Conservation (phyloP, 2,797 vertebrate species). For the Xenopus petersii region DNA sequence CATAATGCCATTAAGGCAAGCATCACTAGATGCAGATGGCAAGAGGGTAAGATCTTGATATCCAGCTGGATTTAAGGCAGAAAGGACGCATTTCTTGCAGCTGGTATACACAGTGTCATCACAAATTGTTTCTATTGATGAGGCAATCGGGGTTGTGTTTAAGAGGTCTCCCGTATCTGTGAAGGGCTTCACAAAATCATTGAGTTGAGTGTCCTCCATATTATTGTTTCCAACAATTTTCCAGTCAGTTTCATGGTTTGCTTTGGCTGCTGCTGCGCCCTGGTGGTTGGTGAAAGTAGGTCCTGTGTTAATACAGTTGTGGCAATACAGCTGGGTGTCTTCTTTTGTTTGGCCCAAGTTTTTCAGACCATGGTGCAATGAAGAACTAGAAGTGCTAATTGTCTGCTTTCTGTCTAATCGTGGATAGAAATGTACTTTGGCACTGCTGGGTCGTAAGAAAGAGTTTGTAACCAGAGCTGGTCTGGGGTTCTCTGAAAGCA, state of each 20-base stretch:
- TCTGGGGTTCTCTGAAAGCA: slow-evolving; percentile 62
- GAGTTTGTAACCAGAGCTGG: slow-evolving; percentile 61
- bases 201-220: slow-evolving; percentile 50
- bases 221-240: neutral
- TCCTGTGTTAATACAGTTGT: slow-evolving; percentile 26
- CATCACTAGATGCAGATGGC: slow-evolving; percentile 14
- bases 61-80: neutral
- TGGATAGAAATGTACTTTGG: slow-evolving; percentile 79
- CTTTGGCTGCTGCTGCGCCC: slow-evolving; percentile 36
- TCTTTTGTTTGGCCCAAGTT: slow-evolving; percentile 35
- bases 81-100: neutral
- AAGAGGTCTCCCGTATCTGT: slow-evolving; percentile 32
- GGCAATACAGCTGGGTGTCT: slow-evolving; percentile 21
- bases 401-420: slow-evolving; percentile 60
- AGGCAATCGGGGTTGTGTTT: neutral
- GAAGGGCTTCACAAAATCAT: slow-evolving; percentile 59
- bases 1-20: slow-evolving; percentile 15
- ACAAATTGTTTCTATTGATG: neutral
- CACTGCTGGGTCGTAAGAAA: slow-evolving; percentile 60
- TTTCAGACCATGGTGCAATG: slow-evolving; percentile 50
- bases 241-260: slow-evolving; percentile 38
- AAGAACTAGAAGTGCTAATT: slow-evolving; percentile 45
- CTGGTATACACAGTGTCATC: neutral
- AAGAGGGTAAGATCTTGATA: slow-evolving; percentile 11
- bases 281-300: slow-evolving; percentile 32